Evolutionary conservation across 2,113 vertebrate species (phyloP).

Genomic region (Alaudala cheleensis): DNA sequence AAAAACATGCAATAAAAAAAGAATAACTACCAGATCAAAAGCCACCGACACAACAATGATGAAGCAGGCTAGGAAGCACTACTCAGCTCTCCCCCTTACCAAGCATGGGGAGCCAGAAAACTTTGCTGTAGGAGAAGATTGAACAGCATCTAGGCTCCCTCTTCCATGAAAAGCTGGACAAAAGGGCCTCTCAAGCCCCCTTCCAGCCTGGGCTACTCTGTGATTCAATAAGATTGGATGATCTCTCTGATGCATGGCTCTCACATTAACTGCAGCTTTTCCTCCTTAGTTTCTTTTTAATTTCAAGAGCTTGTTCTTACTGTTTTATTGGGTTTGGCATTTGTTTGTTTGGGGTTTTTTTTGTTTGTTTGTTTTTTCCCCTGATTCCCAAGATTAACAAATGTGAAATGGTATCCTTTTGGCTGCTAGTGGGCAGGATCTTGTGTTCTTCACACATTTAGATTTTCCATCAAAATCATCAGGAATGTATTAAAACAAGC

Average conservation of each 20-base stretch:
- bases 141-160: neutral
- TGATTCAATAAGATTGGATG: neutral
- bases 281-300: neutral
- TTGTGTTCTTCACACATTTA: neutral
- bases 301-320: neutral
- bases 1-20: constrained; percentile 27
- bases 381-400: neutral
- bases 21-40: neutral
- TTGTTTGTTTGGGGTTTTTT: neutral
- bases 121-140: neutral
- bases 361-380: neutral
- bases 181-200: neutral
- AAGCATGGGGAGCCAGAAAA: neutral
- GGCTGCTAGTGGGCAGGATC: neutral
- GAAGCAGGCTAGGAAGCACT: neutral
- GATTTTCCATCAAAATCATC: neutral
- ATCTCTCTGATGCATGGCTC: neutral
- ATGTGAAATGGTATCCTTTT: constrained; percentile 6
- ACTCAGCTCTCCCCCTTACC: neutral
- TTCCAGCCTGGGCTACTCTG: neutral
- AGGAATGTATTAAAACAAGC: constrained; percentile 9
- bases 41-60: neutral
- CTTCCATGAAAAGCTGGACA: neutral
- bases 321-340: neutral
- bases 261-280: neutral